Evolutionary conservation across 2,888 invertebrate genomes (phyloP).

Genomic region (Crossocerus cetratus): DNA sequence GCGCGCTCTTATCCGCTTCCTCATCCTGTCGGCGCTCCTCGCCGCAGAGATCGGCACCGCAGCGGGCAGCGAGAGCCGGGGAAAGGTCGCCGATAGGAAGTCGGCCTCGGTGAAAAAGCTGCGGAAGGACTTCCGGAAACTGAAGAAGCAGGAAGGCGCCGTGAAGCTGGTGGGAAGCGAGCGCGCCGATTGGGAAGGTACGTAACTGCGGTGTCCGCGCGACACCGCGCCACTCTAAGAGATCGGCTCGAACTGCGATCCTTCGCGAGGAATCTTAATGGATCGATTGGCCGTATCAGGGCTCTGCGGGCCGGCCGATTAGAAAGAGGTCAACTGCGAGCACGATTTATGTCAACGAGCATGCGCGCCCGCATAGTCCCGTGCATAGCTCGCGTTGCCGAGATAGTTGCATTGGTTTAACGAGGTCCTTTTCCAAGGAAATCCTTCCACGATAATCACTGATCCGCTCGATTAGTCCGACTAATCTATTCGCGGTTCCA

Average conservation of each 20-base stretch:
- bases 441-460: no score
- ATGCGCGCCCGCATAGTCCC: constrained; percentile 25
- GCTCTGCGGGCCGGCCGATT: constrained; percentile 29
- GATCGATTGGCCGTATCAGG: neutral
- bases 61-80: constrained; percentile 17
- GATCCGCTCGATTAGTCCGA: no score
- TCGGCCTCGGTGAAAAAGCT: constrained; percentile 84
- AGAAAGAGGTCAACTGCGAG: constrained; percentile 66
- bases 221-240: neutral
- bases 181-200: constrained; percentile 84
- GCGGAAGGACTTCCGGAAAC: constrained; percentile 84
- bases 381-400: no score
- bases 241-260: neutral
- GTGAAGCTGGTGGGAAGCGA: constrained; percentile 82
- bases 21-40: constrained; percentile 13
- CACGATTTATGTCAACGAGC: constrained; percentile 65
- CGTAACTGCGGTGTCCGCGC: constrained; percentile 67
- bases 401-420: no score
- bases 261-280: neutral
- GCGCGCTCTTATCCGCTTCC: neutral
- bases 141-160: constrained; percentile 86
- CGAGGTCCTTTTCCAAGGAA: no score
- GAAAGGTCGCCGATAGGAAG: constrained; percentile 66
- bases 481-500: no score
- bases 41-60: constrained; percentile 18